These are phyloP conservation scores for Opisthograptis luteolata DNA, from an alignment of 2,888 invertebrate species.

Conservation along the genomic window DNA sequence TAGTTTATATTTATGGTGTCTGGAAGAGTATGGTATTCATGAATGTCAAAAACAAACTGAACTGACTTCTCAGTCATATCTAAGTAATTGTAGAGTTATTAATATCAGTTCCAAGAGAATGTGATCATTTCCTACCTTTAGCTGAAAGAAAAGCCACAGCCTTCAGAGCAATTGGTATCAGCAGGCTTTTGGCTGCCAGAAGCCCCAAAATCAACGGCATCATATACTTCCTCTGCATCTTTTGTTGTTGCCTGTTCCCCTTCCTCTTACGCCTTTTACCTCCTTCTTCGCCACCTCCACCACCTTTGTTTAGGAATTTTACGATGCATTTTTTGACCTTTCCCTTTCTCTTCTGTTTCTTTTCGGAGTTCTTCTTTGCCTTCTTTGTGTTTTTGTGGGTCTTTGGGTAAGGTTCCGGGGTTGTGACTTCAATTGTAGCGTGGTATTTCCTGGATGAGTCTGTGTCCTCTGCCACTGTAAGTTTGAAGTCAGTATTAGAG, in stretches of 20 bases:
- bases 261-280: conserved; percentile 46
- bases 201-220: conserved; percentile 86
- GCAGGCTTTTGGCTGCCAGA: conserved; percentile 86
- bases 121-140: conserved; percentile 71
- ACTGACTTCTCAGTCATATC: too few relatives aligned
- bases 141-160: conserved; percentile 87
- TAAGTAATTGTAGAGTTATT: neutral
- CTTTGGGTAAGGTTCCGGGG: conserved; percentile 18
- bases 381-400: conserved; percentile 23
- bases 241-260: conserved; percentile 34
- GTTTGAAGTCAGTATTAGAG: neutral
- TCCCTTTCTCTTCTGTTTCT: conserved; percentile 52
- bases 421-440: conserved; percentile 27
- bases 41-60: too few relatives aligned
- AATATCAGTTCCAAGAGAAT: too few relatives aligned
- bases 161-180: conserved; percentile 88
- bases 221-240: conserved; percentile 81
- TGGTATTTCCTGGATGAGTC: conserved; percentile 29
- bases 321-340: conserved; percentile 67
- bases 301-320: conserved; percentile 59
- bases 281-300: neutral
- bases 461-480: conserved; percentile 27
- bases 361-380: conserved; percentile 38
- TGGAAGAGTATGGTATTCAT: too few relatives aligned
- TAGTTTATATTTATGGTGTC: too few relatives aligned